phyloP scores from a whole-genome alignment of 1,140 invertebrate genomes.

The Euwallacea similis region DNA sequence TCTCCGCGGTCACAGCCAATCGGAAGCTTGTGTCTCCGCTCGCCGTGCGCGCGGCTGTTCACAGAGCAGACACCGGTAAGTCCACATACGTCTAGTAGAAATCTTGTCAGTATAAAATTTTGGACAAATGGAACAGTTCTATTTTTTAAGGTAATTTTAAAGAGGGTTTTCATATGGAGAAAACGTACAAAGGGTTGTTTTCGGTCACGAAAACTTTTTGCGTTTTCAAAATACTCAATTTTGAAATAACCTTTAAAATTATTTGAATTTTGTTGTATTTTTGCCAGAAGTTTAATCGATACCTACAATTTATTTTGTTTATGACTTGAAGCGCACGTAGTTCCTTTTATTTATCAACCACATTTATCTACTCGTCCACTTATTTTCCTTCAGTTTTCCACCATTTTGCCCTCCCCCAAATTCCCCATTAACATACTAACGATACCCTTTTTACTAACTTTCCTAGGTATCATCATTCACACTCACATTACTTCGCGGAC shows the following conservation, averaged over 20 bases:
- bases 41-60: slow-evolving; percentile 54
- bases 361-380: too few relatives aligned
- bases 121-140: too few relatives aligned
- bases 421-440: neutral
- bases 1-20: slow-evolving; percentile 30
- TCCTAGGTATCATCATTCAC: slow-evolving; percentile 38
- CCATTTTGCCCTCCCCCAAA: too few relatives aligned
- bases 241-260: neutral
- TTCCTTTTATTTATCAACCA: too few relatives aligned
- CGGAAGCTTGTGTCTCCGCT: slow-evolving; percentile 45
- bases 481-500: slow-evolving; percentile 51
- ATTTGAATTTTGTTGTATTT: too few relatives aligned
- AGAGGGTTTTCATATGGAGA: too few relatives aligned
- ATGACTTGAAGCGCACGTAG: too few relatives aligned
- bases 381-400: too few relatives aligned
- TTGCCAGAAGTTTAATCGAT: too few relatives aligned
- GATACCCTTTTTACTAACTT: slow-evolving; percentile 20
- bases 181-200: neutral
- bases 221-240: neutral
- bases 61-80: slow-evolving; percentile 54
- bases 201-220: neutral
- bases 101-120: too few relatives aligned
- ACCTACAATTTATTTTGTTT: too few relatives aligned
- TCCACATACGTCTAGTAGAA: neutral
- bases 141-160: too few relatives aligned